Evolutionary conservation across 2,113 vertebrate species (phyloP).

Genomic region (Catharus fuscescens): DNA sequence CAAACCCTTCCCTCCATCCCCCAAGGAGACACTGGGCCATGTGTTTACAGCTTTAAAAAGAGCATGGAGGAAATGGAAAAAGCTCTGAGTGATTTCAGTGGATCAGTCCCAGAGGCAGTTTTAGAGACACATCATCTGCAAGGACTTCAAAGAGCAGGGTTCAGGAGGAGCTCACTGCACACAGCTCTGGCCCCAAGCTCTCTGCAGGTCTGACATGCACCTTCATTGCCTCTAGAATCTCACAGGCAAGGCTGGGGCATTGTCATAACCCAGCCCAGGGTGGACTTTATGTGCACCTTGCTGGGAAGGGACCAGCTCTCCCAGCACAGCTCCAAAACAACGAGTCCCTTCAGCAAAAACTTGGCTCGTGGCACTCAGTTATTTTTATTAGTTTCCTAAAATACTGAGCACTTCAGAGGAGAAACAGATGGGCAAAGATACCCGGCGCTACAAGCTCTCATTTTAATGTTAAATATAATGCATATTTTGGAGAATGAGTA

Average conservation of each 20-base stretch:
- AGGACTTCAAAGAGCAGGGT: background rate
- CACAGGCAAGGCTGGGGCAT: background rate
- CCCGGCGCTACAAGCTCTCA: background rate
- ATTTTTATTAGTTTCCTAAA: slow-evolving; percentile 57
- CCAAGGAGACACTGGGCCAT: background rate
- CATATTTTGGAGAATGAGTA: background rate
- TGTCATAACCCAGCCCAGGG: background rate
- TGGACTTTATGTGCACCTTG: background rate
- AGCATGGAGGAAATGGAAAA: slow-evolving; percentile 44
- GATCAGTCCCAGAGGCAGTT: slow-evolving; percentile 8
- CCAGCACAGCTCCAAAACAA: background rate
- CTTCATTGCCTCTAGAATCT: background rate
- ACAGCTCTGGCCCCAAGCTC: background rate
- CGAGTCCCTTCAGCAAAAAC: background rate
- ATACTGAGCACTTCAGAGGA: slow-evolving; percentile 25
- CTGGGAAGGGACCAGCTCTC: slow-evolving; percentile 1
- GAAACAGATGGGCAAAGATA: slow-evolving; percentile 55
- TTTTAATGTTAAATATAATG: slow-evolving; percentile 27
- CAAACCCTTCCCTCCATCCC: background rate
- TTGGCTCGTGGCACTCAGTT: background rate
- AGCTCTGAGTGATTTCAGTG: background rate
- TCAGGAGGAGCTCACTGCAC: background rate
- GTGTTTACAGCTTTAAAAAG: background rate
- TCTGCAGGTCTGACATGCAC: background rate
- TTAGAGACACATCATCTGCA: background rate